Percentiles rank a stretch among this genome's conserved stretches.
Evolutionary conservation across 2,888 invertebrate genomes (phyloP).

Genomic region (Sussaba pulchella): DNA sequence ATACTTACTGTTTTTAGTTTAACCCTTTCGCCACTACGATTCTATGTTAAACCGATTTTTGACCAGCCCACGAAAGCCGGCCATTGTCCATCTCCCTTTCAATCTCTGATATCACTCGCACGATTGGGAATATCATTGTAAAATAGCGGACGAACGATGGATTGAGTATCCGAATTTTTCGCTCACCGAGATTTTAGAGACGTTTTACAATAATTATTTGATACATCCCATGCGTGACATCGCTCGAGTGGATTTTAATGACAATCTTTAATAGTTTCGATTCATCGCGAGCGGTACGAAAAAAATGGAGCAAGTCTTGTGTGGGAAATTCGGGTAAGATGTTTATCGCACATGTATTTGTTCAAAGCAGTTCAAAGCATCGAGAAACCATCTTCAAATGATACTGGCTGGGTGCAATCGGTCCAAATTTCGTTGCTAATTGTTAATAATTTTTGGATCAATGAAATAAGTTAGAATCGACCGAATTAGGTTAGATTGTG

Average conservation of each 20-base stretch:
- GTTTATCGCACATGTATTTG: slow-evolving; percentile 28
- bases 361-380: not conserved
- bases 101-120: slow-evolving; percentile 8
- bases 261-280: slow-evolving; percentile 58
- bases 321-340: slow-evolving; percentile 81
- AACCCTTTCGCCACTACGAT: no score
- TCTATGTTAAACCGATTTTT: no score
- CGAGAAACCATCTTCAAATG: not conserved
- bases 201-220: slow-evolving; percentile 65
- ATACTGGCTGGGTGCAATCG: not conserved
- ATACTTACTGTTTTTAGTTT: no score
- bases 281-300: slow-evolving; percentile 41
- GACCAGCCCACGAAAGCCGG: no score
- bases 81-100: no score
- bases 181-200: slow-evolving; percentile 51
- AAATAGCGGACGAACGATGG: slow-evolving; percentile 28
- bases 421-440: not conserved
- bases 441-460: not conserved
- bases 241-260: slow-evolving; percentile 61
- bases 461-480: slow-evolving; percentile 14
- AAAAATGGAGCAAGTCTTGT: slow-evolving; percentile 81
- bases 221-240: slow-evolving; percentile 62
- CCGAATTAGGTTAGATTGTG: slow-evolving; percentile 44
- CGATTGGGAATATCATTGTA: slow-evolving; percentile 29
- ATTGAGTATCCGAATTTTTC: slow-evolving; percentile 8